phyloP scores from a whole-genome alignment of 23 tunicate genomes.

The Trididemnum clinides region DNA sequence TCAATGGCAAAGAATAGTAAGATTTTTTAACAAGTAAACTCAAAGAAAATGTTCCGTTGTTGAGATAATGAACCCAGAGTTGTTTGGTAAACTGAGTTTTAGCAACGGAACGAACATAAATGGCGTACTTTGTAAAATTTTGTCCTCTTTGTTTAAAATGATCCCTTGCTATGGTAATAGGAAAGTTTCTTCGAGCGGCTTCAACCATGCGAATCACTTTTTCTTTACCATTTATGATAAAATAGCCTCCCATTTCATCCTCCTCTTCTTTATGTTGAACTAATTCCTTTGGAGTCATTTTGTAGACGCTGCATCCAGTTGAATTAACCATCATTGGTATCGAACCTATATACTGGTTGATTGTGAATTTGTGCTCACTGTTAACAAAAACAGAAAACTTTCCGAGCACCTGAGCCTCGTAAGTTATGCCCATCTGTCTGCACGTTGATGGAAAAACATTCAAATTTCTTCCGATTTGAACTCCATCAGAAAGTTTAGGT shows the following conservation, averaged over 20 bases:
- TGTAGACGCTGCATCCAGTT: slow-evolving; percentile 61
- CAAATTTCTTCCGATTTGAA: slow-evolving; percentile 38
- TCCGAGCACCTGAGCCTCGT: slow-evolving; percentile 46
- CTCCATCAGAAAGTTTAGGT: slow-evolving; percentile 63
- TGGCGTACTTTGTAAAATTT: slow-evolving; percentile 71
- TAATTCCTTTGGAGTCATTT: slow-evolving; percentile 66
- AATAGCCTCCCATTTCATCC: slow-evolving; percentile 96
- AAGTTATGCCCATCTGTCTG: slow-evolving; percentile 66
- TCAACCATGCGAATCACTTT: slow-evolving; percentile 87
- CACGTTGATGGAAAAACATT: slow-evolving; percentile 77
- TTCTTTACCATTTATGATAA: slow-evolving; percentile 92
- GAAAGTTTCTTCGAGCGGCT: slow-evolving; percentile 86
- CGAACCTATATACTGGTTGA: slow-evolving; percentile 33
- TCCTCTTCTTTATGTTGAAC: slow-evolving; percentile 83
- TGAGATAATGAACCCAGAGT: slow-evolving; percentile 70
- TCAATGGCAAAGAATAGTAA: slow-evolving; percentile 76
- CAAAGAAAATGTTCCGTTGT: slow-evolving; percentile 58
- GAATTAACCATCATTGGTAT: slow-evolving; percentile 92
- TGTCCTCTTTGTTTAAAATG: slow-evolving; percentile 63
- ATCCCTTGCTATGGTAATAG: slow-evolving; percentile 65
- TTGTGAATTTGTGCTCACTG: slow-evolving; percentile 54
- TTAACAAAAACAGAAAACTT: slow-evolving; percentile 48
- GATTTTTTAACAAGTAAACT: slow-evolving; percentile 61
- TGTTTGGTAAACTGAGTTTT: slow-evolving; percentile 45
- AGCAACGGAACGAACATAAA: slow-evolving; percentile 62